Base-by-base conservation (phyloP, 2,888 invertebrate genomes). In the Callimorpha dominula region DNA sequence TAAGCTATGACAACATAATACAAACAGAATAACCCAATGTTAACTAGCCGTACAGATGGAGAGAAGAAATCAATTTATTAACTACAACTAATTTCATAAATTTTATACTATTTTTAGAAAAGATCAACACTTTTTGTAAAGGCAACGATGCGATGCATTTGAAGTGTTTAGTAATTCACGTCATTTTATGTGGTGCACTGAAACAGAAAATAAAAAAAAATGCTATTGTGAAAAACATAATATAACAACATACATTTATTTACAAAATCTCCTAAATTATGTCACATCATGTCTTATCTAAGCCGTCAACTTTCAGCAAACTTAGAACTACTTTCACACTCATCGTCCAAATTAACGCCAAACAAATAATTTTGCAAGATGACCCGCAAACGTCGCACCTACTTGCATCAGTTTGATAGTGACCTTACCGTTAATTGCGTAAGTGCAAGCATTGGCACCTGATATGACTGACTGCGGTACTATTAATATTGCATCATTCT, bases 351-450 rank as follows among this genome's bases (percentile, higher is more conserved):
- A 14, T 60, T 60, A 31, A 14, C 60, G 14, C 31, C 31, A 60
- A 31, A 31, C 5, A 57, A 57, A 5, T 4, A 1, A 14, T 31
- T 60, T 60, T 31, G 60, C 42, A 66, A 50, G 15, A 49, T 42
- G 12, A 15, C 17, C 62, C 4, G 72, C 31, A 67, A 71, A 20
- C 17, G 15, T 60, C 40, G n/a, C 5, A 14, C 31, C 46, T 42
- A 42, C 69, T 81, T 83, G 77, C 81, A 77, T 82, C 77, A 77
- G 82, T 43, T 65, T 71, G 54, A 68, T 76, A 78, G 71, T 78
- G 80, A 80, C 81, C 82, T 83, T 76, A 75, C n/a, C 67, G 71
- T 40, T 52, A 64, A 20, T 66, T 63, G n/a, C 43, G 43, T 52
- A 52, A 65, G 42, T 64, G 42, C 63, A 17, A 62, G 42, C 42